phyloP scores from a whole-genome alignment of 2,888 invertebrate genomes.

The Coelopa pilipes region DNA sequence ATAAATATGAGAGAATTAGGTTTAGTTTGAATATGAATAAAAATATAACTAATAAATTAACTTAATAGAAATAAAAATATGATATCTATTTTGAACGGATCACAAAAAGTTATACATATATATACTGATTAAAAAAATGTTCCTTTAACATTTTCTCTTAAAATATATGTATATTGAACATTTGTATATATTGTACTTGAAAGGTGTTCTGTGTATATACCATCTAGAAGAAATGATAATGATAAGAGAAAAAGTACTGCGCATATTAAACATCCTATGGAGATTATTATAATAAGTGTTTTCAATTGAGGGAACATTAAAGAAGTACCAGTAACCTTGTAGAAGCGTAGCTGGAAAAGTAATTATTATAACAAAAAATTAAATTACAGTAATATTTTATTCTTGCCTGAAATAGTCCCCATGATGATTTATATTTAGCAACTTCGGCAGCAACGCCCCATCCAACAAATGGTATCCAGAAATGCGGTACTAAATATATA shows the following conservation, averaged over 20 bases:
- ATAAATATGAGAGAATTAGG: neutral
- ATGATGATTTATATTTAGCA: constrained; percentile 76
- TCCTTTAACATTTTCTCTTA: neutral
- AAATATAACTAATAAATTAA: too few relatives aligned
- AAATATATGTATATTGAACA: neutral
- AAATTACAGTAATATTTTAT: neutral
- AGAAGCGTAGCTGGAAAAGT: constrained; percentile 41
- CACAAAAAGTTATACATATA: too few relatives aligned
- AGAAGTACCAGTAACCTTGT: constrained; percentile 43
- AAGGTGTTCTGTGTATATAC: constrained; percentile 29
- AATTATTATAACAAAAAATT: neutral
- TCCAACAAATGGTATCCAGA: constrained; percentile 75
- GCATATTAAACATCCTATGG: constrained; percentile 43
- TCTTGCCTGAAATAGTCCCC: constrained; percentile 75
- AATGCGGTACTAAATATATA: constrained; percentile 75
- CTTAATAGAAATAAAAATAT: too few relatives aligned
- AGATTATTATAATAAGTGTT: constrained; percentile 40
- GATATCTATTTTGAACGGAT: neutral
- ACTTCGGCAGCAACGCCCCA: constrained; percentile 78
- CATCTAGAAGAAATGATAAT: constrained; percentile 43
- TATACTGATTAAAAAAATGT: too few relatives aligned
- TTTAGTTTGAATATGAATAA: too few relatives aligned
- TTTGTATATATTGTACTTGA: neutral
- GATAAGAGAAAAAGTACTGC: constrained; percentile 42
- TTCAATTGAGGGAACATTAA: constrained; percentile 44